A percentile compares a stretch with the other conserved stretches of the same genome.
Conservation (phyloP, 2,888 invertebrate genomes). For the Dasypogon diadema region DNA sequence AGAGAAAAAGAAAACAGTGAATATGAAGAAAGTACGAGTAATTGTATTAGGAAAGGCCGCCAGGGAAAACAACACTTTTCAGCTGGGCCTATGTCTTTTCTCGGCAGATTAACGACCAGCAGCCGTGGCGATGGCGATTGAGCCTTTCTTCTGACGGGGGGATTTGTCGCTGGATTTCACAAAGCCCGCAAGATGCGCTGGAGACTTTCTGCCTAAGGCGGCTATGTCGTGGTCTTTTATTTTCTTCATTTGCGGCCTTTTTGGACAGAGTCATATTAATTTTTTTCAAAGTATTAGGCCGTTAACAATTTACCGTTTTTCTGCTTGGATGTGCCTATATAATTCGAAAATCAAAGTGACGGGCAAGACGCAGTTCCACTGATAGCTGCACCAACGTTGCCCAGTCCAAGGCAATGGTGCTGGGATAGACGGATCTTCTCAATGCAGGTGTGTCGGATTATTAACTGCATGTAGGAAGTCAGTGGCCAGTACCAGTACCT, state of each 20-base stretch:
- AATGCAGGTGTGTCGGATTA: slow-evolving; percentile 49
- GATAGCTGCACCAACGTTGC: not conserved
- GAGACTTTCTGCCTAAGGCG: too few relatives aligned
- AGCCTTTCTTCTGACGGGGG: not conserved
- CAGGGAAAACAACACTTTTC: slow-evolving; percentile 7
- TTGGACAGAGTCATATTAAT: slow-evolving; percentile 23
- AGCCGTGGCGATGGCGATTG: not conserved
- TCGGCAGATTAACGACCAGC: not conserved
- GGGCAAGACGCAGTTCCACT: slow-evolving; percentile 1
- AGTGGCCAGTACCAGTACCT: slow-evolving; percentile 40
- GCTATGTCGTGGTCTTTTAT: too few relatives aligned
- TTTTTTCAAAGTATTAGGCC: slow-evolving; percentile 28
- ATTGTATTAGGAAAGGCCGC: slow-evolving; percentile 10
- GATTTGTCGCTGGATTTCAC: not conserved
- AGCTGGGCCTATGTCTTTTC: not conserved
- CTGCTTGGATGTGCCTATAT: slow-evolving; percentile 47
- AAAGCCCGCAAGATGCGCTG: not conserved
- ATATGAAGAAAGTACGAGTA: slow-evolving; percentile 24
- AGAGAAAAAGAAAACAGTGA: slow-evolving; percentile 9
- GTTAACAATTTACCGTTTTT: slow-evolving; percentile 51
- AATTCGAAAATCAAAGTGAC: slow-evolving; percentile 47
- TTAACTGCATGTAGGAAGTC: slow-evolving; percentile 49
- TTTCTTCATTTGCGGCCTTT: too few relatives aligned
- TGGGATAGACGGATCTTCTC: slow-evolving; percentile 1
- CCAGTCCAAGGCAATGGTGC: not conserved